Base-by-base conservation (phyloP, 2,113 vertebrate genomes). In the Brachypteracias leptosomus region DNA sequence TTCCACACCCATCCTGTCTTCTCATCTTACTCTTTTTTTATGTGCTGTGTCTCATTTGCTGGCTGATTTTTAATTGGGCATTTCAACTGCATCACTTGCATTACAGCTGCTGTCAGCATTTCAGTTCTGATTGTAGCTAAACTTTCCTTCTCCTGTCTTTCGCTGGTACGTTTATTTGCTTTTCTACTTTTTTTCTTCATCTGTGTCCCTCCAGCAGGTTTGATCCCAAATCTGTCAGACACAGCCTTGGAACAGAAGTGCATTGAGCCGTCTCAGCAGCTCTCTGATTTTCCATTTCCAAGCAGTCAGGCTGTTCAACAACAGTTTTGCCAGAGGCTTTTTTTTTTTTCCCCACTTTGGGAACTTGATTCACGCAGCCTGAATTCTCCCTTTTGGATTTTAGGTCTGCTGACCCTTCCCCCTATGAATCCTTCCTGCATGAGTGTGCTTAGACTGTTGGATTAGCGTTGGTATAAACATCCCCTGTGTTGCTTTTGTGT, bases 381-480 rank as follows among this genome's bases (percentile, higher is more conserved):
- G 38, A 89, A 76, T 68, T 81, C 75, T 90, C 51, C 36, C 55
- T 89, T 62, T 93, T 75, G 31, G 73, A 59, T 85, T 86, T 85
- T 68, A 78, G 74, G 36, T 88, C 44, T 90, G 79, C 67, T 88
- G 93, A 88, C 67, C 80, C 59, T 92, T 95, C 67, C 66, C 66
- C 84, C 84, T 76, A 6, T 68, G 94, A 96, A 82, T 95, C 93
- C 82, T 95, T 94, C 84, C 58, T 96, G 84, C 89, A 85, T 95
- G 95, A 96, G 63, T 77, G 85, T 97, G 89, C 93, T 92, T 93
- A 85, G 71, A 93, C 74, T 95, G 51, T 89, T 94, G 96, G 93
- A 96, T 96, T 97, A 96, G 67, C 36, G 20, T 67, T 89, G 95
- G 92, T 90, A 89, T 92, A 90, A 88, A 94, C 92, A 93, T 84